Evolutionary conservation across 1,140 invertebrate genomes (phyloP), one percentile per base, ranked within the genome.

Genomic region (Drosophila nigromelanica): DNA sequence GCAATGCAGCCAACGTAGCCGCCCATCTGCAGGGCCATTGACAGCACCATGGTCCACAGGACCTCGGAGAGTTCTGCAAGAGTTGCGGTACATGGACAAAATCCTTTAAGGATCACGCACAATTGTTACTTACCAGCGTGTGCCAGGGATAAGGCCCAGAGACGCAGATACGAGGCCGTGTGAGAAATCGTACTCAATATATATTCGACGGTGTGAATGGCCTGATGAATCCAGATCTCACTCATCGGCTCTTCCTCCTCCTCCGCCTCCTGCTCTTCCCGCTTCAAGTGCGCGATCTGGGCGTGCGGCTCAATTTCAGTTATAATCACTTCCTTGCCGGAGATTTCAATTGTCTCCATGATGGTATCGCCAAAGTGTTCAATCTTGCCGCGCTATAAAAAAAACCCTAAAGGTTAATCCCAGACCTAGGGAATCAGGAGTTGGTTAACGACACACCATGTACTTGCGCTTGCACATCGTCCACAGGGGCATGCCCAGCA

Each of bases 161-260:
- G 93, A 77, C 98, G 96, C 1, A 99, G 93, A 92, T 99, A 99
- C 0, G 97, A 98, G 1, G 98, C 98, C 0, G 98, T 99, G 87
- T 99, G 97, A 0, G 97, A 98, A 67, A 99, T 95, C 68, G 97
- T 98, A 80, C 97, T 98, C 18, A 99, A 94, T 73, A 97, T 97
- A 91, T 98, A 99, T 93, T 99, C 98, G 71, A 99, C 98, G 0
- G 98, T 99, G 90, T 99, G 98, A 76, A 99, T 99, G 12, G 94
- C 95, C 92, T 98, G 97, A 91, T 98, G 95, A 70, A 98, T 98
- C 93, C 98, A 96, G 39, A 98, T 92, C 82, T 99, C 98, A 37
- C 95, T 94, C 92, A 99, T 95, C 40, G 95, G 93, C 89, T 96
- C 83, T 11, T 87, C 83, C 18, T 87, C 82, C 27, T 94, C 93